These are phyloP conservation scores for Sandelia bainsii DNA, from an alignment of 2,797 vertebrate species.

Conservation along the genomic window DNA sequence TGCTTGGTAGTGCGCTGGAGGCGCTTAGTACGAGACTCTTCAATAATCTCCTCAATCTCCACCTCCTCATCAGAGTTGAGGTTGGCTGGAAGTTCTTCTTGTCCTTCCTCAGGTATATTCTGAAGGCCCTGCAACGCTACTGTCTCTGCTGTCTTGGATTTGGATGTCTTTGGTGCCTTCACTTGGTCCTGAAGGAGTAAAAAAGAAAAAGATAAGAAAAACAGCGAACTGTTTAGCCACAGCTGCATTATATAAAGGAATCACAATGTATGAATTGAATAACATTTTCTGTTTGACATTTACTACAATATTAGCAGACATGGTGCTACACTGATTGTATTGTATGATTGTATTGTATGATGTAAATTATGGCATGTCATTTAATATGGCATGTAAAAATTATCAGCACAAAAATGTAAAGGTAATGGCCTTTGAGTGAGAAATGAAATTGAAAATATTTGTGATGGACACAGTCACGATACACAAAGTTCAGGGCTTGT, in stretches of 20 bases:
- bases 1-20: slow-evolving; percentile 92
- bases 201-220: slow-evolving; percentile 25
- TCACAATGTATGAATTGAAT: slow-evolving; percentile 8
- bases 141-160: slow-evolving; percentile 84
- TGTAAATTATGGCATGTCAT: slow-evolving; percentile 33
- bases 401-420: slow-evolving; percentile 19
- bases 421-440: slow-evolving; percentile 18
- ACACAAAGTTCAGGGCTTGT: neutral
- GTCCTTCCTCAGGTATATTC: slow-evolving; percentile 86
- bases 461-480: neutral
- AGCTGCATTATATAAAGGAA: neutral
- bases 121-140: slow-evolving; percentile 78
- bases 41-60: slow-evolving; percentile 94
- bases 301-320: slow-evolving; percentile 4
- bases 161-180: slow-evolving; percentile 88
- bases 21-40: slow-evolving; percentile 94
- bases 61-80: slow-evolving; percentile 94
- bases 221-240: slow-evolving; percentile 15
- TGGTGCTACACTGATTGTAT: neutral
- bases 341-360: neutral
- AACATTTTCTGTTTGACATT: slow-evolving; percentile 33
- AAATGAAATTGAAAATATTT: slow-evolving; percentile 20
- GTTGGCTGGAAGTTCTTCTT: slow-evolving; percentile 77
- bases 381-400: slow-evolving; percentile 27
- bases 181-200: slow-evolving; percentile 88